Evolutionary conservation across 2,888 invertebrate species (phyloP).

Genomic region (Polydrusus tereticollis): DNA sequence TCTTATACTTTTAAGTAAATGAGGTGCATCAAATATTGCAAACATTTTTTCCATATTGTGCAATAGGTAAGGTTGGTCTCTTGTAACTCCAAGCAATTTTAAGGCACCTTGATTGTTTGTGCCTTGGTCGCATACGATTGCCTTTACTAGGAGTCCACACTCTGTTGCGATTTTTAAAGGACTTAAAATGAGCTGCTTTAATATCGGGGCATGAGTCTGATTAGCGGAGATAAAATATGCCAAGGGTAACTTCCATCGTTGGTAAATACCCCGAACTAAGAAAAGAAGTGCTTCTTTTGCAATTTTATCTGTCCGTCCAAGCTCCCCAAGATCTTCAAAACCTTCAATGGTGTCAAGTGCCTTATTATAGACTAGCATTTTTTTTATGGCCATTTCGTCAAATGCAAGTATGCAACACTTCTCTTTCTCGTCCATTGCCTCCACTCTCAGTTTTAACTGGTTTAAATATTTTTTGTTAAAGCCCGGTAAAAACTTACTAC

Average conservation of each 20-base stretch:
- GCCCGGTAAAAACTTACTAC: too few relatives aligned
- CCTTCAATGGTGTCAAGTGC: not conserved
- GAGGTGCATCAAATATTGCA: not conserved
- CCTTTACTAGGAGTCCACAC: too few relatives aligned
- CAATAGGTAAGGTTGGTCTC: not conserved
- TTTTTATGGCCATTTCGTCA: not conserved
- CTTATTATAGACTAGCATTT: not conserved
- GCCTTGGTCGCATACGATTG: too few relatives aligned
- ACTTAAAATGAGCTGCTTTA: too few relatives aligned
- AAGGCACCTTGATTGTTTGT: too few relatives aligned
- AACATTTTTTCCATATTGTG: not conserved
- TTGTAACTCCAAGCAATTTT: not conserved
- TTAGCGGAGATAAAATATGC: too few relatives aligned
- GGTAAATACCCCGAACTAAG: not conserved
- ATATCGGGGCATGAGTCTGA: too few relatives aligned
- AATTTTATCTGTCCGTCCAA: not conserved
- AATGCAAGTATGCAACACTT: not conserved
- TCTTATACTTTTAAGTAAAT: not conserved
- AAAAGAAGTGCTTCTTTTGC: not conserved
- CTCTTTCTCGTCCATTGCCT: not conserved
- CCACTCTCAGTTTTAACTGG: not conserved
- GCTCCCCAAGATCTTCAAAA: not conserved
- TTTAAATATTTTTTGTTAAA: not conserved
- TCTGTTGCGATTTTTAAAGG: too few relatives aligned
- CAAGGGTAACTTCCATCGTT: too few relatives aligned